Base-by-base conservation (phyloP, 2,888 invertebrate species). In the Mellilla xanthometata region DNA sequence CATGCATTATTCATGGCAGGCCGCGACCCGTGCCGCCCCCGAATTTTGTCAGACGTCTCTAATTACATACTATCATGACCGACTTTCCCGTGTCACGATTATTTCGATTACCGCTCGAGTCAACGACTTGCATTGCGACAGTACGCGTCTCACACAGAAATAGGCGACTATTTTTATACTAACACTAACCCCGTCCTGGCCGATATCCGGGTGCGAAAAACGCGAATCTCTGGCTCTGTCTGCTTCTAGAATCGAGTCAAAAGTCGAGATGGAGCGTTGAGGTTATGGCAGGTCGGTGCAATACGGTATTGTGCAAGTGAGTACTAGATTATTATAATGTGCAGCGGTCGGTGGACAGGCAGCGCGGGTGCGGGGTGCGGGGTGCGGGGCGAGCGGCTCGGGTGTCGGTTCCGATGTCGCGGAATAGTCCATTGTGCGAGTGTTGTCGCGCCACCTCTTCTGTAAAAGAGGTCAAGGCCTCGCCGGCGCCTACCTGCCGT, bases 21-120 rank as follows among this genome's bases (percentile, higher is more conserved):
- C 75, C 76, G 67, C 81, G 81, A 82, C 84, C 84, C 72, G 77
- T 70, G 75, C 81, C 81, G 77, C 82, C 76, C 78, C 75, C 79
- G 73, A 81, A 79, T 84, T 81, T 72, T 71, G 83, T 83, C 68
- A 67, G 70, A 68, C 75, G 73, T 71, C 75, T 82, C 80, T 83
- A 81, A 82, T 82, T 80, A 81, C 79, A 77, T 76, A 76, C 72
- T 71, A 74, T 75, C 77, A 72, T 80, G 81, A 76, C 81, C 80
- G 74, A 78, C 73, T 81, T 79, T 74, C 72, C 69, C 55, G 65
- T 76, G 76, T 72, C 78, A 80, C 76, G 73, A 78, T 76, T 75
- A 66, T 65, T 68, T 64, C 57, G 61, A 68, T 68, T 67, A 75
- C 76, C 71, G 72, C 65, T 68, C 60, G 72, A 75, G 69, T 75